A percentile compares a stretch with the other conserved stretches of the same genome.
These are phyloP conservation scores for Nomada ferruginata DNA, from an alignment of 2,888 invertebrate genomes.

Conservation along the genomic window DNA sequence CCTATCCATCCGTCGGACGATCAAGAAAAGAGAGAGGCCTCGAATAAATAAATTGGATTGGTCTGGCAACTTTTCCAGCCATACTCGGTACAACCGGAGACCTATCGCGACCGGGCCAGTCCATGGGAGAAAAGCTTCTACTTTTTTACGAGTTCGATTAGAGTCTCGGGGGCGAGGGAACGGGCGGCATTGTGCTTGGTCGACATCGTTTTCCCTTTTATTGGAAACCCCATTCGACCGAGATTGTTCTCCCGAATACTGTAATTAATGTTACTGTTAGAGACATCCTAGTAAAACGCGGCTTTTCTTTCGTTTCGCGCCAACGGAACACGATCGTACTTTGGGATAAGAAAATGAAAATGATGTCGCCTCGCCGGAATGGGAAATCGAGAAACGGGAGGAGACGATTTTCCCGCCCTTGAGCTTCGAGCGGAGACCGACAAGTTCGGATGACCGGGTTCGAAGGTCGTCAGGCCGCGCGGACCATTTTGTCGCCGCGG, in stretches of 20 bases:
- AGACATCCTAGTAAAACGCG: too few relatives aligned
- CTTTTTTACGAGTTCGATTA: slow-evolving; percentile 64
- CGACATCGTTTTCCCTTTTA: too few relatives aligned
- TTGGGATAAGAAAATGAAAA: not conserved
- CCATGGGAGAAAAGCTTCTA: slow-evolving; percentile 46
- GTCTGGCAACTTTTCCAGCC: slow-evolving; percentile 49
- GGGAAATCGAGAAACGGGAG: not conserved
- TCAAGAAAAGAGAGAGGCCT: not conserved
- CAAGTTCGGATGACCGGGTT: slow-evolving; percentile 1
- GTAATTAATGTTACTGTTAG: slow-evolving; percentile 23
- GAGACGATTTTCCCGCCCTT: slow-evolving; percentile 15
- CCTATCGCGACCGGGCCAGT: slow-evolving; percentile 41
- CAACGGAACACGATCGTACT: not conserved
- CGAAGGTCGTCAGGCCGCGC: slow-evolving; percentile 29
- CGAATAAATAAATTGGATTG: slow-evolving; percentile 69
- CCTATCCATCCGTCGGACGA: slow-evolving; percentile 31
- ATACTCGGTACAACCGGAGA: slow-evolving; percentile 39
- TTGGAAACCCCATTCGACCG: not conserved
- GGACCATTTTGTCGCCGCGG: slow-evolving; percentile 34
- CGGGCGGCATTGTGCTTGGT: slow-evolving; percentile 24
- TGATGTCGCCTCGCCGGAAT: not conserved
- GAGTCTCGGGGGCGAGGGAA: not conserved
- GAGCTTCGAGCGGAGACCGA: slow-evolving; percentile 7
- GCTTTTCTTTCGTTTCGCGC: too few relatives aligned
- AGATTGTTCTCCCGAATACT: slow-evolving; percentile 44